Base-by-base conservation (phyloP, 2,888 invertebrate species). In the Chesias legatella region DNA sequence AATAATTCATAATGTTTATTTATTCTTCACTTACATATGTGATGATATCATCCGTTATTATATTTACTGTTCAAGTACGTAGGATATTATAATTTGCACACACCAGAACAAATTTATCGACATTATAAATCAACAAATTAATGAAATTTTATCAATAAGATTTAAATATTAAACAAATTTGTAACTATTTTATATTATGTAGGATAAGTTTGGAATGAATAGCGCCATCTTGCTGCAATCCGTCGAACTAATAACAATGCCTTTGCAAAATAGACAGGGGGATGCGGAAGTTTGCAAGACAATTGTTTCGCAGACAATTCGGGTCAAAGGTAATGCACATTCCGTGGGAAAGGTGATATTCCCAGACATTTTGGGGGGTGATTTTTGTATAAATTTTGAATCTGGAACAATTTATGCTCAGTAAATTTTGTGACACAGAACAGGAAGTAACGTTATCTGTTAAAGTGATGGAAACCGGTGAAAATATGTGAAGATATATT, bases 371-470 rank as follows among this genome's bases (percentile, higher is more conserved):
- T 37, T 53, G 56, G 36, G 72, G 83, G 85, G 81, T 75, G 79
- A 72, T 72, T 53, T n/a, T 58, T 58, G 67, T 85, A 84, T 84
- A 86, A 63, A 83, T 67, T 75, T 74, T 68, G 63, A 56, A 60
- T 43, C 57, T 45, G 55, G 65, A 66, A 62, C 58, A 53, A 70
- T 69, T 50, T 30, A 51, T 48, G 72, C 72, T 81, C 73, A 86
- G 84, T 84, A 79, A 76, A 66, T 62, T 67, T 61, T 53, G 63
- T 58, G 67, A 68, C 67, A 56, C 58, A 63, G 60, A 73, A 59
- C 76, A 80, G 85, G 82, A 84, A 80, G 84, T 85, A 76, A 73
- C 74, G n/a, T n/a, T n/a, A n/a, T n/a, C n/a, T n/a, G n/a, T n/a
- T n/a, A n/a, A n/a, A n/a, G n/a, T n/a, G n/a, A n/a, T n/a, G n/a